Base-by-base conservation (phyloP, 2,797 vertebrate genomes). In the Neostethus bicornis region DNA sequence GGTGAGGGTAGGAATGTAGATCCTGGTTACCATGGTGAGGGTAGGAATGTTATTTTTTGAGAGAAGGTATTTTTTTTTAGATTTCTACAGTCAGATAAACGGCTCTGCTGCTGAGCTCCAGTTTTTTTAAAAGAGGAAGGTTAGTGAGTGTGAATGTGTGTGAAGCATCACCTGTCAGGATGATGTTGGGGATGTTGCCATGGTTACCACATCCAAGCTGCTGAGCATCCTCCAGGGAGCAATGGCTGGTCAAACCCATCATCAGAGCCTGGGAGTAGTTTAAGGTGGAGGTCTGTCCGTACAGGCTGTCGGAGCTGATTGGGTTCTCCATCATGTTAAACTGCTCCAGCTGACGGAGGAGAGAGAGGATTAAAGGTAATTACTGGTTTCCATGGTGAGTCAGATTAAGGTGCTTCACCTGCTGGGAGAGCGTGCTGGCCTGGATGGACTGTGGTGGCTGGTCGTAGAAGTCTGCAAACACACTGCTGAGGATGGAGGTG, bases 381-480 rank as follows among this genome's bases (percentile, higher is more conserved):
- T 3, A 8, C 24, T 6, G 1, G 3, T 26, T 6, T 26, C 7
- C 25, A 26, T 24, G 39, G 28, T 39, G 26, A 31, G 21, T 60
- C 21, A 47, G 46, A 32, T 4, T 10, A 39, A 12, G 25, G 1
- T 6, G 3, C 25, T 90, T 25, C 90, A 97, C 95, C 95, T 97
- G 96, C 64, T 95, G 95, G 77, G 96, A 96, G 77, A 97, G 93
- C 42, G 93, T 94, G 53, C 94, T 96, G 73, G 95, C 93, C 87
- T 96, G 95, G 78, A 95, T 90, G 81, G 94, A 92, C 5, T 94
- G 92, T 85, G 97, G 92, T 93, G 96, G 96, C 90, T 97, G 96
- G 86, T 97, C 96, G 52, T 95, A 96, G 91, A 92, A 96, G 80
- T 96, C 95, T 67, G 93, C 94, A 85, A 97, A 97, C 81, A 96